Base-by-base conservation (phyloP, 2,888 invertebrate genomes). In the Opisthograptis luteolata region DNA sequence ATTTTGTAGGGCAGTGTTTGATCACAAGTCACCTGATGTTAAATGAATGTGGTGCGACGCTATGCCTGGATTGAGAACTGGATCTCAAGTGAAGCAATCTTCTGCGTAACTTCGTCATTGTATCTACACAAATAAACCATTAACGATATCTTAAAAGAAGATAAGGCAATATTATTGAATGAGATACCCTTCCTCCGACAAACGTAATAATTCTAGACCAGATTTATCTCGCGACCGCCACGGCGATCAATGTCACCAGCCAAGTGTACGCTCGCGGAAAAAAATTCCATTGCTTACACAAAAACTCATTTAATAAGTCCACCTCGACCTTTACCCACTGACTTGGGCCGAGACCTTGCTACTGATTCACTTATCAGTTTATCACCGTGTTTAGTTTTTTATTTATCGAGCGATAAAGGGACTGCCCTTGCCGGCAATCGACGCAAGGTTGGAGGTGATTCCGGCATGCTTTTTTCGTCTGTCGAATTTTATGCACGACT, bases 281-380 rank as follows among this genome's bases (percentile, higher is more conserved):
- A 17, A 69, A 53, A 64, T 62, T 63, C 64, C 58, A 57, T 57
- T 43, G 60, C 55, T 61, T 50, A 62, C 67, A 64, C 62, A 57
- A 64, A 67, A 62, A 53, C n/a, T n/a, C n/a, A 46, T 43, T 19
- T 37, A 47, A 24, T 34, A 45, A 42, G 62, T 50, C 71, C 66
- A 69, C 77, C 76, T 78, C 81, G 82, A 87, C 85, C 87, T 87
- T 86, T 84, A 83, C 79, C 82, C 80, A 79, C 64, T 70, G 72
- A 64, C 64, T 74, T 73, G 74, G 76, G 65, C 77, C 72, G 63
- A 70, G 84, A 77, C 85, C 87, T 84, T 83, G 84, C 66, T 62
- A 62, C 71, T 71, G 70, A 68, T 71, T 73, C 60, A 63, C 48
- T 74, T 73, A 73, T 68, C 69, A 61, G 63, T 60, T 77, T 85